Percentiles rank a stretch among this genome's conserved stretches.
Conservation (phyloP, 1,140 invertebrate species). For the Sitobion miscanthi region DNA sequence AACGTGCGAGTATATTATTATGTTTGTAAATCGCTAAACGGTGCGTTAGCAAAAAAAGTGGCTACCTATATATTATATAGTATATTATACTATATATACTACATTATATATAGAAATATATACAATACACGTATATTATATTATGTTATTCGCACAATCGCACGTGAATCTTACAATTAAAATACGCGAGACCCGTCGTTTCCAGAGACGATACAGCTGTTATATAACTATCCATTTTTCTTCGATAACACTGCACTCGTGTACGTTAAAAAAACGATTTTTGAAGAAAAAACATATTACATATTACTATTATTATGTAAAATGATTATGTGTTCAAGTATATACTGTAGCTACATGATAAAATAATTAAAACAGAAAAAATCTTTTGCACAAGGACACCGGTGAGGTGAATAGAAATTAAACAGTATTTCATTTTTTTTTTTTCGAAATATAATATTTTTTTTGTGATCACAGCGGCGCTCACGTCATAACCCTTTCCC, state of each 20-base stretch:
- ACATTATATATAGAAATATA: background rate
- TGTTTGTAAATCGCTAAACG: background rate
- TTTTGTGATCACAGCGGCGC: conserved; percentile 11
- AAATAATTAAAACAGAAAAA: background rate
- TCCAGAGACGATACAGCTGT: background rate
- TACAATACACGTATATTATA: background rate
- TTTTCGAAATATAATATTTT: conserved; percentile 3
- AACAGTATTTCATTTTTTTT: conserved; percentile 16
- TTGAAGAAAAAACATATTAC: background rate
- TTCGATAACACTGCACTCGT: background rate
- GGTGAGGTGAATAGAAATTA: background rate
- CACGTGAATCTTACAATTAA: background rate
- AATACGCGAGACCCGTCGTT: background rate
- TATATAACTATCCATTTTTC: background rate
- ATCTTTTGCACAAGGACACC: background rate
- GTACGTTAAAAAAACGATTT: background rate
- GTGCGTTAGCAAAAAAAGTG: background rate
- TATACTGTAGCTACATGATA: background rate
- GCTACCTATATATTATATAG: background rate
- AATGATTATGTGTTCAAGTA: background rate
- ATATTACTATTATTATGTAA: background rate
- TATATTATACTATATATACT: background rate
- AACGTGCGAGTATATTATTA: background rate
- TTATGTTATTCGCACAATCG: background rate
- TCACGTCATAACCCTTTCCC: conserved; percentile 35